These are phyloP conservation scores for Malachius bipustulatus DNA, from an alignment of 2,888 invertebrate genomes.

Conservation along the genomic window DNA sequence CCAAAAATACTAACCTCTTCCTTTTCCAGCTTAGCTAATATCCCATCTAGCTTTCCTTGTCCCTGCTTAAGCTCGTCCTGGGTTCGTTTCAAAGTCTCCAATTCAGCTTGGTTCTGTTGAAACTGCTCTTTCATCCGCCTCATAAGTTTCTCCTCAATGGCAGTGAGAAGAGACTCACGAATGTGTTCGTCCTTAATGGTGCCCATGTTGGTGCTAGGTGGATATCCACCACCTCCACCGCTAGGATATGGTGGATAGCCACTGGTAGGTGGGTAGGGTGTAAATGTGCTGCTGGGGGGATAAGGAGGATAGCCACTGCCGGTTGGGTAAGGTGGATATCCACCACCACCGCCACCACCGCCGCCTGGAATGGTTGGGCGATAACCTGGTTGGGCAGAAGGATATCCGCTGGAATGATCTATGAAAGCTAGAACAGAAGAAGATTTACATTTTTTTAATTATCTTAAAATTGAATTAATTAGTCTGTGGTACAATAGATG, in stretches of 20 bases:
- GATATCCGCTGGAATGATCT: conserved; percentile 16
- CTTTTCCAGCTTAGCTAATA: conserved; percentile 62
- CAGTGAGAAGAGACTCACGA: conserved; percentile 82
- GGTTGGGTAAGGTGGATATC: conserved; percentile 19
- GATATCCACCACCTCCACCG: conserved; percentile 30
- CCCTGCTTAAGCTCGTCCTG: conserved; percentile 79
- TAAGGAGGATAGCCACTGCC: conserved; percentile 3
- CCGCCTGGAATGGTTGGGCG: conserved; percentile 15
- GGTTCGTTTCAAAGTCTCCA: conserved; percentile 77
- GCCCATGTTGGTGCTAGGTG: conserved; percentile 48
- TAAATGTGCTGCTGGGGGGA: conserved; percentile 8
- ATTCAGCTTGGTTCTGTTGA: conserved; percentile 82
- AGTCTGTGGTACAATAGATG: conserved; percentile 21
- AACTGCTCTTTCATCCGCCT: conserved; percentile 80
- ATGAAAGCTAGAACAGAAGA: conserved; percentile 15
- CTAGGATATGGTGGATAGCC: conserved; percentile 13
- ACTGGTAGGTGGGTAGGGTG: conserved; percentile 22
- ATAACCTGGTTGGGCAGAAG: conserved; percentile 16
- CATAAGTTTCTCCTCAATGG: conserved; percentile 88
- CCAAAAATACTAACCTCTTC: conserved; percentile 47
- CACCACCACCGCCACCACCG: conserved; percentile 7
- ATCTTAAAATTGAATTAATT: too few relatives aligned
- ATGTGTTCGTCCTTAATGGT: conserved; percentile 96
- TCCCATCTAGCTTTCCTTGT: conserved; percentile 66
- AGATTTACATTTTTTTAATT: too few relatives aligned